Conservation (phyloP, 2,888 invertebrate genomes). For the Rhimphoctona megacephalus region DNA sequence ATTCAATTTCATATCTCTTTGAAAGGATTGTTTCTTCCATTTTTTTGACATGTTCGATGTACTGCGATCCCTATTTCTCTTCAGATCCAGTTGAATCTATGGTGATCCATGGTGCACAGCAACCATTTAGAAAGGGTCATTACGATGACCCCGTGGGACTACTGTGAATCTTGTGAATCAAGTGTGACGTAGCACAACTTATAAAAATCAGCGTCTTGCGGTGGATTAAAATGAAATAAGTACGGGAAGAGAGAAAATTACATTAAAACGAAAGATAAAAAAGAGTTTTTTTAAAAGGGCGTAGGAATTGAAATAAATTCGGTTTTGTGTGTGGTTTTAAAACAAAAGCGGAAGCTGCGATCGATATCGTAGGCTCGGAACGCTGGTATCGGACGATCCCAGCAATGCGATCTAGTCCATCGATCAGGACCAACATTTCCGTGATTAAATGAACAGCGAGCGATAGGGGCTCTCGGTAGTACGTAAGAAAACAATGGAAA, state of each 20-base stretch:
- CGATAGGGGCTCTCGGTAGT: slow-evolving; percentile 2
- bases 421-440: slow-evolving; percentile 67
- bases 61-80: no score
- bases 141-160: no score
- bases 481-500: slow-evolving; percentile 61
- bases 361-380: neutral
- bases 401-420: slow-evolving; percentile 60
- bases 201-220: no score
- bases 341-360: slow-evolving; percentile 47
- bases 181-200: no score
- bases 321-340: neutral
- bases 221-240: neutral
- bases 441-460: slow-evolving; percentile 62
- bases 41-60: no score
- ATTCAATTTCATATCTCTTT: no score
- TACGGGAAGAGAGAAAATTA: neutral
- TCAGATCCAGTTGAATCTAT: no score
- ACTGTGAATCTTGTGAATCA: no score
- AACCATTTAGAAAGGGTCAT: no score
- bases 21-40: no score
- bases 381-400: slow-evolving; percentile 19
- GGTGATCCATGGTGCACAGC: no score
- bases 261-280: no score
- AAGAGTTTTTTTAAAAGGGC: neutral
- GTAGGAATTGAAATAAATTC: neutral